Conservation (phyloP, 2,113 vertebrate species). For the Trematocara marginatum region DNA sequence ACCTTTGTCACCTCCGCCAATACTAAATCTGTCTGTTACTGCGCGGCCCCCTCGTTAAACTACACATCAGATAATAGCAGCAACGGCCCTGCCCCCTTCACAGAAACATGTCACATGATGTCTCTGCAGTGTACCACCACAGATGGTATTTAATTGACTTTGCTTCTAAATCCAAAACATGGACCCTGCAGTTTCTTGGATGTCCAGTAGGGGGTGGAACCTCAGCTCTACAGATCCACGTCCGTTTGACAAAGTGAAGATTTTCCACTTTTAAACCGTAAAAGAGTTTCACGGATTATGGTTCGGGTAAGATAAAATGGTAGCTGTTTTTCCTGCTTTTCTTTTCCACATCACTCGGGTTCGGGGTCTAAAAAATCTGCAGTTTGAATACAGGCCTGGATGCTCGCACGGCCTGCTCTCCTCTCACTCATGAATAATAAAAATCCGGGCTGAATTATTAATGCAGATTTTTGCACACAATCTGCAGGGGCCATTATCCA, state of each 20-base stretch:
- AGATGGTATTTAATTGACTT: background rate
- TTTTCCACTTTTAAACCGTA: background rate
- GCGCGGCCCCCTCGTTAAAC: background rate
- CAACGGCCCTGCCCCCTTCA: background rate
- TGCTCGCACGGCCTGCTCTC: background rate
- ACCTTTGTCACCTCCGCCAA: background rate
- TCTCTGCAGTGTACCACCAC: background rate
- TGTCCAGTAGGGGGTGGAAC: background rate
- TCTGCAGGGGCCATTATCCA: conserved; percentile 65
- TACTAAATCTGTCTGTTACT: background rate
- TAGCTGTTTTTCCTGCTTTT: background rate
- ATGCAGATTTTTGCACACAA: conserved; percentile 73
- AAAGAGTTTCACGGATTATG: background rate
- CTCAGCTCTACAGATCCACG: background rate
- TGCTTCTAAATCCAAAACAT: background rate
- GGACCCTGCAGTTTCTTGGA: background rate
- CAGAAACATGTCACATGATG: background rate
- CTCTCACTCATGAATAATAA: conserved; percentile 62
- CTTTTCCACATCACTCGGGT: background rate
- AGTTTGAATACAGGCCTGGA: background rate
- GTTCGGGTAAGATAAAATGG: background rate
- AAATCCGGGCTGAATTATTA: conserved; percentile 64
- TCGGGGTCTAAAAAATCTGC: background rate
- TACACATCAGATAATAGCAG: background rate
- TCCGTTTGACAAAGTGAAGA: background rate